Evolutionary conservation across 2,888 invertebrate species (phyloP), one percentile per base, ranked within the genome.

Genomic region (Noctuana brunneofusca): DNA sequence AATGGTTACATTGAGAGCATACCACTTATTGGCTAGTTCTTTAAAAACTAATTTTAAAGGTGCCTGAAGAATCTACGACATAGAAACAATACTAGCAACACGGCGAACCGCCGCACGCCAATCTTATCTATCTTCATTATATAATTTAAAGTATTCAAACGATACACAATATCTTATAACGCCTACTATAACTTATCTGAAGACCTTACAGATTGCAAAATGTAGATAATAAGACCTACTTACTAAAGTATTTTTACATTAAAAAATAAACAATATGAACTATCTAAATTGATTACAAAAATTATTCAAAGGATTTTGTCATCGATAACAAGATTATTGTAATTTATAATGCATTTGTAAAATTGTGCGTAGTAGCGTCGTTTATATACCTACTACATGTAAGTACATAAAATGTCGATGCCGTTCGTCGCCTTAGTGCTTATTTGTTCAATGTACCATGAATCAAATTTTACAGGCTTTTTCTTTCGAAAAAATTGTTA

Each of bases 131-230:
- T 48, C 6, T n/a, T 48, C 48, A 22, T 48, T 24, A 48, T 20
- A 53, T 49, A 35, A 53, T 22, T 12, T 38, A 38, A 53, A 38
- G 16, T 14, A 16, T 38, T 38, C 35, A 53, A 32, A 41, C 8
- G 43, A 18, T 46, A 46, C 20, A 20, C 14, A 22, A 67, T 67
- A 68, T 68, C 63, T 35, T 62, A 66, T 50, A 52, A 30, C 48
- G 59, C 46, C 58, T 64, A 59, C 56, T 53, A n/a, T n/a, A n/a
- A n/a, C n/a, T n/a, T 65, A 52, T 43, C 43, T 1, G n/a, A 41
- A 53, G 35, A 35, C 52, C 52, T 53, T 35, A 53, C 16, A 50
- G 49, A 63, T 58, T 57, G 63, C 52, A 43, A 58, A 6, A 30
- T 9, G 2, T 1, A 18, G 55, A 55, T 55, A 55, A 55, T 4